phyloP scores from a whole-genome alignment of 1,140 invertebrate genomes.

The Pinna nobilis region DNA sequence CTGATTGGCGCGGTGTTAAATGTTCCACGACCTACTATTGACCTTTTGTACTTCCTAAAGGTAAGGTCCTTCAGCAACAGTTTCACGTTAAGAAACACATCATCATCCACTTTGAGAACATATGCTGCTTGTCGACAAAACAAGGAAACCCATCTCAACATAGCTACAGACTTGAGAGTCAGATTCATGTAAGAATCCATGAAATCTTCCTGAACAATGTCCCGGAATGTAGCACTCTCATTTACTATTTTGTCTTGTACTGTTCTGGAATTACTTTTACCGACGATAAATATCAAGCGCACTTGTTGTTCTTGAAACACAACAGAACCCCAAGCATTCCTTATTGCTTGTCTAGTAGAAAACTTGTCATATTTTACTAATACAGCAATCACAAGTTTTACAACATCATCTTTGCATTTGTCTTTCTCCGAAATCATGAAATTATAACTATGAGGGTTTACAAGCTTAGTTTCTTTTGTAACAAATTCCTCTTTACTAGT shows the following conservation, averaged over 20 bases:
- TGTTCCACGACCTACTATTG: slow-evolving; percentile 41
- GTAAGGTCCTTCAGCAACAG: slow-evolving; percentile 19
- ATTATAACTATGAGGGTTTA: too few species aligned
- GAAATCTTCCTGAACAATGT: slow-evolving; percentile 55
- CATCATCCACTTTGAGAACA: slow-evolving; percentile 57
- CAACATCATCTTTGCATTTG: too few species aligned
- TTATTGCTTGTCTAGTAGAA: slow-evolving; percentile 31
- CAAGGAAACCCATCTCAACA: slow-evolving; percentile 44
- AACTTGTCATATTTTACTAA: too few species aligned
- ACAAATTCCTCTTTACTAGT: too few species aligned
- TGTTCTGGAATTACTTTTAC: slow-evolving; percentile 75
- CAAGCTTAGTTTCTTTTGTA: too few species aligned
- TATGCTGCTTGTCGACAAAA: slow-evolving; percentile 45
- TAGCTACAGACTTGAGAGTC: slow-evolving; percentile 48
- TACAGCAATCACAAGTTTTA: too few species aligned
- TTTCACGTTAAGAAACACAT: slow-evolving; percentile 51
- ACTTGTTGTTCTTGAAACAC: slow-evolving; percentile 12
- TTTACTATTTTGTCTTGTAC: slow-evolving; percentile 76
- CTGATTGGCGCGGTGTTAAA: slow-evolving; percentile 43
- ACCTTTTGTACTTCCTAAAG: slow-evolving; percentile 63
- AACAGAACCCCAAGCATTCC: slow-evolving; percentile 39
- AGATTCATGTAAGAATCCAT: slow-evolving; percentile 50
- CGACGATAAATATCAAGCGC: slow-evolving; percentile 79
- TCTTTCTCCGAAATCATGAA: too few species aligned
- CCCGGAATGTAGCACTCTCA: slow-evolving; percentile 43